These are phyloP conservation scores for Euglossa dilemma DNA, from an alignment of 1,140 invertebrate species.

Conservation along the genomic window DNA sequence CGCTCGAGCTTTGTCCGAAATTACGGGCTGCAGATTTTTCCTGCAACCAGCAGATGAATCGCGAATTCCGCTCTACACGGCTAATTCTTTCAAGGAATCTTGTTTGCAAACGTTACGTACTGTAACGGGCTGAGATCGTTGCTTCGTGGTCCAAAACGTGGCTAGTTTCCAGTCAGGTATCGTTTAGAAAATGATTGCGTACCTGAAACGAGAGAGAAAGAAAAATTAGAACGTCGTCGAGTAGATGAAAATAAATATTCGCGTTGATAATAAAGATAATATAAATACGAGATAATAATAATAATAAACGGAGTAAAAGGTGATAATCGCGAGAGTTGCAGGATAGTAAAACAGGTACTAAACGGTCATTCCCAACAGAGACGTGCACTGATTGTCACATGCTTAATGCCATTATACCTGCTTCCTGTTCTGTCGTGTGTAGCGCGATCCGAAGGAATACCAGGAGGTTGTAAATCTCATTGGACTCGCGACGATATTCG, in stretches of 20 bases:
- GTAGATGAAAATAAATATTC: no score
- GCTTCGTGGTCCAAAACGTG: background rate
- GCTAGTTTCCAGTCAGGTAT: background rate
- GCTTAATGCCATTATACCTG: background rate
- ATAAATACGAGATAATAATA: no score
- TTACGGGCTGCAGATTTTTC: background rate
- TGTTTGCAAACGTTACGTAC: constrained; percentile 14
- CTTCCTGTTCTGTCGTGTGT: constrained; percentile 22
- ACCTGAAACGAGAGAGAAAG: constrained; percentile 1
- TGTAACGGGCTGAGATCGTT: background rate
- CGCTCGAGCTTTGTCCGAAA: background rate
- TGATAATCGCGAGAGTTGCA: background rate
- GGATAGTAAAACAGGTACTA: background rate
- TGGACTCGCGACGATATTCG: constrained; percentile 15
- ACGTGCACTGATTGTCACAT: constrained; percentile 1
- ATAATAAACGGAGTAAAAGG: background rate
- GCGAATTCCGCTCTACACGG: background rate
- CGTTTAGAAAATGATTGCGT: background rate
- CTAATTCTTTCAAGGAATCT: constrained; percentile 3
- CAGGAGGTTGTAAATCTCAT: constrained; percentile 29
- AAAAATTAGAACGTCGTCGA: background rate
- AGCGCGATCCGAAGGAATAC: constrained; percentile 5
- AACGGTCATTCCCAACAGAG: background rate
- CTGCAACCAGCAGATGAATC: constrained; percentile 13
- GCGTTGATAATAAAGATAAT: no score